phyloP scores from a whole-genome alignment of 2,113 vertebrate genomes.

The Myotis lucifugus region DNA sequence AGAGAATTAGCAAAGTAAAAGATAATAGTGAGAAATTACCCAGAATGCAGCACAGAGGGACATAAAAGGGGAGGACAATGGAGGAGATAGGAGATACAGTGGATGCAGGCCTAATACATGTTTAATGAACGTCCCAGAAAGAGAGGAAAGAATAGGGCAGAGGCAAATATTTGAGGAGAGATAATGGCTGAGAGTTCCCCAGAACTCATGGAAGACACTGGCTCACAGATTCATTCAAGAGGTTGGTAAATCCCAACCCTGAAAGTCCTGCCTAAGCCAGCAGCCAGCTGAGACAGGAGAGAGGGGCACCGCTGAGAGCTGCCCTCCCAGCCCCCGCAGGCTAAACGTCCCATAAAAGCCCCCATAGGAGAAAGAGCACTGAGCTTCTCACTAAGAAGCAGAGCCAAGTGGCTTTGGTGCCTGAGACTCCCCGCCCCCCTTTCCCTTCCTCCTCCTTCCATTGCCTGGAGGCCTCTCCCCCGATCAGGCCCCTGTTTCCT shows the following conservation, averaged over 20 bases:
- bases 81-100: neutral
- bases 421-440: neutral
- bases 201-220: neutral
- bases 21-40: constrained; percentile 10
- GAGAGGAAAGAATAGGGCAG: neutral
- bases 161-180: constrained; percentile 3
- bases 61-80: neutral
- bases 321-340: neutral
- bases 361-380: neutral
- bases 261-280: neutral
- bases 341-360: neutral
- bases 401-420: neutral
- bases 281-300: neutral
- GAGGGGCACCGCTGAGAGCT: neutral
- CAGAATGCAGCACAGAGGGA: neutral
- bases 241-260: neutral
- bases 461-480: neutral
- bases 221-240: constrained; percentile 2
- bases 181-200: neutral
- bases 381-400: neutral
- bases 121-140: neutral
- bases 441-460: neutral
- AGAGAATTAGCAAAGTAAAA: neutral
- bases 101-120: neutral
- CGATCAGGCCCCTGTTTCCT: neutral